Evolutionary conservation across 2,888 invertebrate genomes (phyloP).

Genomic region (Ganaspis brasiliensis): DNA sequence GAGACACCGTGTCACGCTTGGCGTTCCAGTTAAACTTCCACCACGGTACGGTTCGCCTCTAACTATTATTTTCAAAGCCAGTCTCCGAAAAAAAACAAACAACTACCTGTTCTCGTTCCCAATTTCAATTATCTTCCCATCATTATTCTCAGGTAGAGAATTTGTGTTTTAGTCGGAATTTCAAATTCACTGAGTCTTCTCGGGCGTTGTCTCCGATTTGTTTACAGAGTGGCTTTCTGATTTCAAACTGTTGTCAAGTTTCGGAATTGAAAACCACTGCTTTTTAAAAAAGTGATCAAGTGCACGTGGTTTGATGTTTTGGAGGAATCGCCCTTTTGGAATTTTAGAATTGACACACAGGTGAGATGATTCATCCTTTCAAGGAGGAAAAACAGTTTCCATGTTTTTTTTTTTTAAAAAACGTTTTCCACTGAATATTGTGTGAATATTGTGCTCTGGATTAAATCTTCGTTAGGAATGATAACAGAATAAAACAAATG

Average conservation of each 20-base stretch:
- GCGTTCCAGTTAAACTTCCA: slow-evolving; percentile 75
- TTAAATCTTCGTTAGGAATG: too few species aligned
- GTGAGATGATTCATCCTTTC: neutral
- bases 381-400: neutral
- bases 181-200: neutral
- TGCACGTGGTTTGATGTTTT: slow-evolving; percentile 33
- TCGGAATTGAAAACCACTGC: neutral
- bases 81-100: neutral
- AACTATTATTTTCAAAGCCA: slow-evolving; percentile 33
- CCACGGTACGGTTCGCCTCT: slow-evolving; percentile 65
- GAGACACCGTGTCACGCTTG: slow-evolving; percentile 67
- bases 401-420: too few species aligned
- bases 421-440: too few species aligned
- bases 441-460: too few species aligned
- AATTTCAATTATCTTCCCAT: too few species aligned
- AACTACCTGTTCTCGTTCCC: neutral
- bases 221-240: neutral
- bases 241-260: slow-evolving; percentile 8
- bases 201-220: neutral
- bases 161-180: too few species aligned
- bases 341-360: slow-evolving; percentile 5
- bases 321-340: neutral
- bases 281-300: neutral
- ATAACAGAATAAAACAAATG: too few species aligned
- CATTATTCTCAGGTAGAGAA: too few species aligned